Base-by-base conservation (phyloP, 2,797 vertebrate species). In the Phataginus tricuspis region DNA sequence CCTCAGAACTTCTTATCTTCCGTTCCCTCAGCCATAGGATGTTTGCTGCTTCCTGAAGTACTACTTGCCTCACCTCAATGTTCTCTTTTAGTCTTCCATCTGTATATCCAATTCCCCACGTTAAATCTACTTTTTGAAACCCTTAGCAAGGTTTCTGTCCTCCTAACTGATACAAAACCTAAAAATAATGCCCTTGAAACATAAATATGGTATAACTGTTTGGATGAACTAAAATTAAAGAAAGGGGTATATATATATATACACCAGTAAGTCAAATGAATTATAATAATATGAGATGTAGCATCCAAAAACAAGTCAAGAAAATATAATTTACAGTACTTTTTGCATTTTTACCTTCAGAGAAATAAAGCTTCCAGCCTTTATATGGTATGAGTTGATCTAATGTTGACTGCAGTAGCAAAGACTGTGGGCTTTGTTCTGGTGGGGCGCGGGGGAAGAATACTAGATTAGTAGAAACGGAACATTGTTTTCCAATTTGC, bases 281-380 rank as follows among this genome's bases (percentile, higher is more conserved):
- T 59, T 79, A 87, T 1, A 84, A 27, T 53, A 87, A 85, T 45
- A 71, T 49, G 75, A 87, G 23, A 72, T 63, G 4, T 12, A 86
- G n/a, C 31, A 84, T 63, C 29, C 82, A 84, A 80, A 77, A 1
- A 75, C 57, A 77, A 59, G 31, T 45, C 45, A 85, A 69, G 55
- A 59, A 91, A 92, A 83, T 37, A 27, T 27, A 84, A 96, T 12
- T 83, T 42, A 53, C 39, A 51, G 21, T 89, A 90, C 31, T 91
- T 90, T 84, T 25, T 93, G 69, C 18, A n/a, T 1, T 69, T 68
- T 55, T 71, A 99, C 99, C 99, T 98, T 99, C 99, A 97, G 99
- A 99, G 98, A 99, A 99, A 98, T 99, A 99, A 86, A 99, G 99
- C 19, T 98, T 97, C 99, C 99, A 99, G 91, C 99, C 99, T 98